Evolutionary conservation across 2,113 vertebrate genomes (phyloP), one percentile per base, ranked within the genome.

Genomic region (Anoplopoma fimbria): DNA sequence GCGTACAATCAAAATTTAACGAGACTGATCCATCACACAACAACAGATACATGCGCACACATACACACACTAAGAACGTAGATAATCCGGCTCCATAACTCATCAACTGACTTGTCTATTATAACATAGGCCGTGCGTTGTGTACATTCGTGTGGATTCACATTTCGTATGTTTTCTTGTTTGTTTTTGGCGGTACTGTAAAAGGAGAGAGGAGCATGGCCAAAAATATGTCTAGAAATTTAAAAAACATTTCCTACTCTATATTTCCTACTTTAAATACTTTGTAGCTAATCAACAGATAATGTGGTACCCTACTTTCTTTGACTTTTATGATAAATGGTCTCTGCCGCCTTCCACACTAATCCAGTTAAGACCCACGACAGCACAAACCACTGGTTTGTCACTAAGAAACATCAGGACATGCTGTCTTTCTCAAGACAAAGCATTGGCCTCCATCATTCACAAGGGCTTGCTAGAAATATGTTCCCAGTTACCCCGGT

Each of bases 1-100:
- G 45, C 67, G 45, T 62, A 81, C 84, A 87, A 85, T 93, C 86
- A 88, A 91, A 92, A 84, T 89, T 89, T 87, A 91, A 91, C 57
- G 14, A 88, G 86, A 88, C 78, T 82, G 85, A 86, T 87, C 80
- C 87, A 78, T 91, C 78, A 89, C 70, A 64, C 69, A 71, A 40
- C 17, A 42, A 53, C 57, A 38, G 55, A 74, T 49, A 31, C 64
- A 45, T 72, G 47, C 27, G n/a, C n/a, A n/a, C n/a, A 78, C 71
- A 60, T 47, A 68, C 23, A 42, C 81, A 47, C 17, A 31, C 53
- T 62, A 3, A 70, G 31, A 36, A 57, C 40, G 15, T 34, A 77
- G 58, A 79, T 75, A 67, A 85, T 79, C 68, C 55, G 53, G 63
- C 68, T 63, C 72, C 33, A 73, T 40, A 79, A 71, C 51, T 78